Evolutionary conservation across 2,797 vertebrate species (phyloP).

Genomic region (Macroramphosus scolopax): DNA sequence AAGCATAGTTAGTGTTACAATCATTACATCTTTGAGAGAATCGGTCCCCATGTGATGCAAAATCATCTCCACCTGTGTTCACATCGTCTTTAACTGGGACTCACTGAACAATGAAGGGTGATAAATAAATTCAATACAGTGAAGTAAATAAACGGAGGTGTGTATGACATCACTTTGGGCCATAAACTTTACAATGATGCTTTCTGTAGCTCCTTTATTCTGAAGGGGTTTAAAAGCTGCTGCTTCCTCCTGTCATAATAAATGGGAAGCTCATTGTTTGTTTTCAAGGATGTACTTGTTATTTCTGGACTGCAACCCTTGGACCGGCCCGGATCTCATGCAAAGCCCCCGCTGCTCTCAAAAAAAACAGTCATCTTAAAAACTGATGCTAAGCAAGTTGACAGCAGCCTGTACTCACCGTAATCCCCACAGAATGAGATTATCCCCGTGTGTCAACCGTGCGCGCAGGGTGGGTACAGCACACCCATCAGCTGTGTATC

Average conservation of each 20-base stretch:
- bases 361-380: conserved; percentile 53
- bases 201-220: background rate
- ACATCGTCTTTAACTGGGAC: too few relatives aligned
- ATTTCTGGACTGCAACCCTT: conserved; percentile 21
- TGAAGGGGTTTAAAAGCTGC: background rate
- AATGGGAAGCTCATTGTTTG: background rate
- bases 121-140: too few relatives aligned
- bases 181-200: background rate
- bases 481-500: conserved; percentile 53
- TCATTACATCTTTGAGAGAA: too few relatives aligned
- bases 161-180: too few relatives aligned
- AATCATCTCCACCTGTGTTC: too few relatives aligned
- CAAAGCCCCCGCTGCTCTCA: conserved; percentile 22
- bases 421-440: conserved; percentile 63
- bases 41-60: too few relatives aligned
- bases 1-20: too few relatives aligned
- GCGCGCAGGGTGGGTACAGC: conserved; percentile 27
- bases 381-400: conserved; percentile 42
- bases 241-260: background rate
- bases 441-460: conserved; percentile 50
- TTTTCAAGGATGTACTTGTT: conserved; percentile 14
- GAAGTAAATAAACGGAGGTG: too few relatives aligned
- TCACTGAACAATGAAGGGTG: too few relatives aligned
- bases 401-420: conserved; percentile 45
- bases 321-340: conserved; percentile 14